Evolutionary conservation across 2,113 vertebrate species (phyloP).

Genomic region (Nothobranchius furzeri): DNA sequence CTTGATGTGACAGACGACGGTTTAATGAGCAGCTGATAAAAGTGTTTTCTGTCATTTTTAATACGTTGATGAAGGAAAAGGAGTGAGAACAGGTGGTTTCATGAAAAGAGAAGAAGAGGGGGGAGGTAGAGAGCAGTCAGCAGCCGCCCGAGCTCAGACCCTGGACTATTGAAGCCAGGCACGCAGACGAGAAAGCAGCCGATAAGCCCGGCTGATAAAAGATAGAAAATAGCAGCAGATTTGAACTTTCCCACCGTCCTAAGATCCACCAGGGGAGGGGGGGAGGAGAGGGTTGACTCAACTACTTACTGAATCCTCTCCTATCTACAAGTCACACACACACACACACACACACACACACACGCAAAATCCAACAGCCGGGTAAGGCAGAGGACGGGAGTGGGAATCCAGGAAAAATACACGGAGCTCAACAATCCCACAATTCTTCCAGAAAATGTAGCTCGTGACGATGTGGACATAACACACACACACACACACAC

Average conservation of each 20-base stretch:
- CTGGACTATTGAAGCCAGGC: constrained; percentile 85
- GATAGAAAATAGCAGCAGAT: constrained; percentile 97
- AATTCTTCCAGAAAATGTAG: constrained; percentile 3
- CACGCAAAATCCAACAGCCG: not conserved
- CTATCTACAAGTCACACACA: constrained; percentile 50
- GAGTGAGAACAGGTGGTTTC: constrained; percentile 45
- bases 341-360: not conserved
- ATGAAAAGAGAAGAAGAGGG: constrained; percentile 3
- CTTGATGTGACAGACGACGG: too few species aligned
- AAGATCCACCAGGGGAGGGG: constrained; percentile 68
- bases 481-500: constrained; percentile 3
- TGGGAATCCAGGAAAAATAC: constrained; percentile 23
- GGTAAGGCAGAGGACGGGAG: constrained; percentile 57
- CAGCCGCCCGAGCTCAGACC: constrained; percentile 81
- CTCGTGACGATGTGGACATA: constrained; percentile 7
- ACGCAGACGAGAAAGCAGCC: constrained; percentile 84
- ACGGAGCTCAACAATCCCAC: constrained; percentile 9
- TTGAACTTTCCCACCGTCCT: constrained; percentile 93
- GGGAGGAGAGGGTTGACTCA: constrained; percentile 42
- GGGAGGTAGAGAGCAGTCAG: constrained; percentile 51
- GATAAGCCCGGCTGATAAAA: constrained; percentile 90
- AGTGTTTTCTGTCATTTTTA: not conserved
- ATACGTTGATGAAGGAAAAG: not conserved
- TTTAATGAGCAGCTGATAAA: too few species aligned
- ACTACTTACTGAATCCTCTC: constrained; percentile 66